Conservation (phyloP, 1,140 invertebrate species). For the Leptopilina clavipes region DNA sequence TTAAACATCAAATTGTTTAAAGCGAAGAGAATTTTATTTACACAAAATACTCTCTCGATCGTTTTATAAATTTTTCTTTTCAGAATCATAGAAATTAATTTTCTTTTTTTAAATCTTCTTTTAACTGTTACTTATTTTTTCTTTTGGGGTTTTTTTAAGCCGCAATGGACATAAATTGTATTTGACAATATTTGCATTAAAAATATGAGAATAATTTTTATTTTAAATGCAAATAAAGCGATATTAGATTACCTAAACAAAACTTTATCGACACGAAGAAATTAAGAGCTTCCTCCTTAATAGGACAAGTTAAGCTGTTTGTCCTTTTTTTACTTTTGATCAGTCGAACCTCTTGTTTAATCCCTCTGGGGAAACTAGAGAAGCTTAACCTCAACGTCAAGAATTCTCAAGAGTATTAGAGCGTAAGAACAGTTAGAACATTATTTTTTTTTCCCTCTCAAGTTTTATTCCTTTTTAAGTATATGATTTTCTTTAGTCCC, state of each 20-base stretch:
- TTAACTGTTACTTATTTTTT: no score
- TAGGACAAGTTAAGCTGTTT: slow-evolving; percentile 19
- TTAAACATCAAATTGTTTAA: slow-evolving; percentile 5
- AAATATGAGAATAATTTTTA: no score
- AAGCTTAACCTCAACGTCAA: slow-evolving; percentile 19
- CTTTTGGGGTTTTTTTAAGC: no score
- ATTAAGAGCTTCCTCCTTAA: neutral
- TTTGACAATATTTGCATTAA: no score
- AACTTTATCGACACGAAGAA: neutral
- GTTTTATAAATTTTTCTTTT: neutral
- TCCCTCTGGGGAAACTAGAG: slow-evolving; percentile 2
- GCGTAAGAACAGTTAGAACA: slow-evolving; percentile 12
- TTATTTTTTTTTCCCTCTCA: neutral
- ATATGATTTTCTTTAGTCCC: no score
- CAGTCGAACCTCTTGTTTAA: slow-evolving; percentile 7
- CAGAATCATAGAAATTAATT: no score
- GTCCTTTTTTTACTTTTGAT: slow-evolving; percentile 5
- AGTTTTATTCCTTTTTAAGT: no score
- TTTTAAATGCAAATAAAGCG: neutral
- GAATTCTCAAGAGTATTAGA: slow-evolving; percentile 16
- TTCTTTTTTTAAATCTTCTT: no score
- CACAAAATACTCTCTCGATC: neutral
- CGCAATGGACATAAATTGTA: no score
- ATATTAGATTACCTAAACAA: neutral
- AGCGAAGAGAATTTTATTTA: neutral